These are phyloP conservation scores for Baronia brevicornis DNA, from an alignment of 2,888 invertebrate species.

Conservation along the genomic window DNA sequence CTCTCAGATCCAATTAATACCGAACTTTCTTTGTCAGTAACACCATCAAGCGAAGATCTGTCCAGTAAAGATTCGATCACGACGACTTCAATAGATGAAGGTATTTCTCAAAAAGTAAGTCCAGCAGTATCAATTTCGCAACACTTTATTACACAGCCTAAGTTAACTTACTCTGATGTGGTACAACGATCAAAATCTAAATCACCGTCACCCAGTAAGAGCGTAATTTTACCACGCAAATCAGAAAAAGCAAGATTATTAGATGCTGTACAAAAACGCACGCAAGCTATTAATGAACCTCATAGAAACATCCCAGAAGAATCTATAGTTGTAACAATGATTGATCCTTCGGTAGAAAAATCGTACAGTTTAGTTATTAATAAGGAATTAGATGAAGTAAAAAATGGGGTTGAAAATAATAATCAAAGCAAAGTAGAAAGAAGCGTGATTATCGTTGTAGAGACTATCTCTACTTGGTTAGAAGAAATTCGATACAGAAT, in stretches of 20 bases:
- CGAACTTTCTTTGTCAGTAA: constrained; percentile 59
- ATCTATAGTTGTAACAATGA: constrained; percentile 46
- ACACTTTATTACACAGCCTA: constrained; percentile 29
- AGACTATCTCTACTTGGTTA: constrained; percentile 88
- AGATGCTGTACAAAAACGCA: constrained; percentile 56
- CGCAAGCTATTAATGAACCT: constrained; percentile 40
- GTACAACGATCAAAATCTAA: constrained; percentile 68
- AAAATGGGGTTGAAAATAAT: constrained; percentile 73
- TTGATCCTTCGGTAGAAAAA: constrained; percentile 59
- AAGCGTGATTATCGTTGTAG: constrained; percentile 83
- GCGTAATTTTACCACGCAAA: constrained; percentile 32
- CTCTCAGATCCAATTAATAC: constrained; percentile 68
- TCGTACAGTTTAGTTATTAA: constrained; percentile 73
- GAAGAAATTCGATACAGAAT: constrained; percentile 90
- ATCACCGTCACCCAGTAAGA: constrained; percentile 65
- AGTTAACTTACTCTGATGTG: constrained; percentile 63
- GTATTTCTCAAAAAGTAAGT: constrained; percentile 58
- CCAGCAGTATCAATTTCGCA: constrained; percentile 32
- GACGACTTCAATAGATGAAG: constrained; percentile 63
- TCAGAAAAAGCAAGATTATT: constrained; percentile 51
- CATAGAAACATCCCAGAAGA: constrained; percentile 38
- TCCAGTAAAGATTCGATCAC: constrained; percentile 56
- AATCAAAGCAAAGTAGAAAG: constrained; percentile 79
- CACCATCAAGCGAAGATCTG: constrained; percentile 62
- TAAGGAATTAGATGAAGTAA: constrained; percentile 74